A percentile compares a stretch with the other conserved stretches of the same genome.
phyloP scores from a whole-genome alignment of 2,113 vertebrate genomes.

The Platanista minor region DNA sequence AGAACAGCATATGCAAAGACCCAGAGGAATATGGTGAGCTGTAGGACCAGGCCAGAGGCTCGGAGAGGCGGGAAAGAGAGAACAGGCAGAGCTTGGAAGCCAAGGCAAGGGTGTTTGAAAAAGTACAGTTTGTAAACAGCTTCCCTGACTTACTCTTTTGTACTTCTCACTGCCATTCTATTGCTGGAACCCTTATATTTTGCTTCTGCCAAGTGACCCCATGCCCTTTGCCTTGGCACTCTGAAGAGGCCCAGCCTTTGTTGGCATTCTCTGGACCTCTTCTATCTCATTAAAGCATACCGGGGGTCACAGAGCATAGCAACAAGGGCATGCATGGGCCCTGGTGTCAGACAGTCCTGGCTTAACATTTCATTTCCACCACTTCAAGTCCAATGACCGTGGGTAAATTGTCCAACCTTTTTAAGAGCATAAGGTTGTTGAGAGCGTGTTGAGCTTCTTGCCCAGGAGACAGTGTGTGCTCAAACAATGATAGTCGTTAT shows the following conservation, averaged over 20 bases:
- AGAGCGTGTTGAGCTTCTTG: not conserved
- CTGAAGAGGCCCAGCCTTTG: not conserved
- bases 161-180: not conserved
- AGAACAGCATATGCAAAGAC: not conserved
- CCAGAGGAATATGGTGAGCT: not conserved
- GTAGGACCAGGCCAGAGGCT: not conserved
- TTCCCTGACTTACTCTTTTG: not conserved
- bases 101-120: not conserved
- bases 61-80: not conserved
- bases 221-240: not conserved
- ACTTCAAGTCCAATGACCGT: not conserved
- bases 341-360: not conserved
- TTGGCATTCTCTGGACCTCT: not conserved
- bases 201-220: not conserved
- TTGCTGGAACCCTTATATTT: not conserved
- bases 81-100: not conserved
- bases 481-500: not conserved
- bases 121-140: not conserved
- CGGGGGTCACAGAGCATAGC: not conserved
- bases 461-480: not conserved
- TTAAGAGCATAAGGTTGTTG: not conserved
- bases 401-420: not conserved
- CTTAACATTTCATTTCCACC: not conserved
- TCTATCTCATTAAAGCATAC: not conserved
- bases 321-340: not conserved